Conservation (phyloP, 2,797 vertebrate species). For the Sebastes taczanowskii region DNA sequence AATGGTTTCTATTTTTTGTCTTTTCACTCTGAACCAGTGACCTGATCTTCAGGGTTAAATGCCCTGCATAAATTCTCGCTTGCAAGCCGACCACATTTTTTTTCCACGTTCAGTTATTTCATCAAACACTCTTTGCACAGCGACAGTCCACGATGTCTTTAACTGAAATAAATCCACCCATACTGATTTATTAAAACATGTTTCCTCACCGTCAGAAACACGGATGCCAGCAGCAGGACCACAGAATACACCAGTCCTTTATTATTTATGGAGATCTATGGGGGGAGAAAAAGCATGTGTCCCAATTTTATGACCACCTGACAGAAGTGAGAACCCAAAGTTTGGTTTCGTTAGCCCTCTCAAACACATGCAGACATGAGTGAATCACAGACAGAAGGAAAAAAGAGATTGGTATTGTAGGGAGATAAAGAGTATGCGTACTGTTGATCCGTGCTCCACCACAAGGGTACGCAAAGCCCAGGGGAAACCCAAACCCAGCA, state of each 20-base stretch:
- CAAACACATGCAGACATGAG: not conserved
- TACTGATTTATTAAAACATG: not conserved
- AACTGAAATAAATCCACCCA: not conserved
- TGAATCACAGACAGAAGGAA: not conserved
- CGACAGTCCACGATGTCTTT: not conserved
- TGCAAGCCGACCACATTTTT: not conserved
- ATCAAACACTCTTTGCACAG: not conserved
- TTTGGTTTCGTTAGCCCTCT: not conserved
- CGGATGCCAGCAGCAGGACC: constrained; percentile 84
- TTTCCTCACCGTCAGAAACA: constrained; percentile 84
- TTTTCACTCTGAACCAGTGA: not conserved
- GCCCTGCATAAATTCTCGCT: not conserved
- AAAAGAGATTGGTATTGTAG: not conserved
- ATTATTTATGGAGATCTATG: constrained; percentile 84
- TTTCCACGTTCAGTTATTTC: not conserved
- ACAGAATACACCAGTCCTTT: constrained; percentile 87
- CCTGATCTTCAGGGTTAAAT: not conserved
- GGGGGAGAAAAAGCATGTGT: not conserved
- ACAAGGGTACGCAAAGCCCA: constrained; percentile 84
- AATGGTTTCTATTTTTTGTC: not conserved
- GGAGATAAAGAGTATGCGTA: constrained; percentile 44
- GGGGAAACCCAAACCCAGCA: constrained; percentile 85
- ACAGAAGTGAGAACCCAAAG: not conserved
- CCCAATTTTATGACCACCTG: not conserved
- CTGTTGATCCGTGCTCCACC: constrained; percentile 82